Evolutionary conservation across 2,797 vertebrate genomes (phyloP).

Genomic region (Hirundo rustica): DNA sequence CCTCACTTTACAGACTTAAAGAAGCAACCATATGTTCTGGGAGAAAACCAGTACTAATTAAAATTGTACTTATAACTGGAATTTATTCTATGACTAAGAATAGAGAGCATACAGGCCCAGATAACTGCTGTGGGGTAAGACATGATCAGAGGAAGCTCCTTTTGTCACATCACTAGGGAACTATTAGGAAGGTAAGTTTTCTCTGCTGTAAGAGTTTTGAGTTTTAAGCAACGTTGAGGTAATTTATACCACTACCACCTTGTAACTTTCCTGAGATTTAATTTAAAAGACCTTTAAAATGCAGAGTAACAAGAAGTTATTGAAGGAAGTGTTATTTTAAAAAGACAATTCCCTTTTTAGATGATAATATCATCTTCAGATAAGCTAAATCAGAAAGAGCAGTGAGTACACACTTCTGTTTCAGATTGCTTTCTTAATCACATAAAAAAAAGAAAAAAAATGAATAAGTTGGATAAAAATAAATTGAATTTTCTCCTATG

Average conservation of each 20-base stretch:
- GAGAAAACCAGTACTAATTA: not conserved
- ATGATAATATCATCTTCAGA: not conserved
- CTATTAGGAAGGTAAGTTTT: slow-evolving; percentile 19
- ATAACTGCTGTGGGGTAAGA: not conserved
- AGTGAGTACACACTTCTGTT: not conserved
- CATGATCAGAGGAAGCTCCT: not conserved
- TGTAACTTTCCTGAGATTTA: slow-evolving; percentile 33
- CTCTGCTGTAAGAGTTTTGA: slow-evolving; percentile 17
- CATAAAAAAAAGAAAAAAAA: not conserved
- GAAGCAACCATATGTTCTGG: not conserved
- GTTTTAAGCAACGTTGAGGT: slow-evolving; percentile 26
- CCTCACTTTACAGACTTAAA: not conserved
- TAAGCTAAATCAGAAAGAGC: slow-evolving; percentile 13
- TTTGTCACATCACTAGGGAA: not conserved
- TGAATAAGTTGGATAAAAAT: not conserved
- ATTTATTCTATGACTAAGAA: not conserved
- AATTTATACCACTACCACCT: slow-evolving; percentile 31
- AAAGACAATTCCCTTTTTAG: not conserved
- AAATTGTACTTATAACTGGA: not conserved
- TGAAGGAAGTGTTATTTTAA: not conserved
- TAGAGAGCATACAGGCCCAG: not conserved
- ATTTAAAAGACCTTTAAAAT: slow-evolving; percentile 53
- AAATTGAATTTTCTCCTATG: not conserved
- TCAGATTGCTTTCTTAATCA: not conserved
- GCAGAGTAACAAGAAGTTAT: slow-evolving; percentile 22